phyloP scores from a whole-genome alignment of 1,140 invertebrate genomes.

The Drosophila simulans region DNA sequence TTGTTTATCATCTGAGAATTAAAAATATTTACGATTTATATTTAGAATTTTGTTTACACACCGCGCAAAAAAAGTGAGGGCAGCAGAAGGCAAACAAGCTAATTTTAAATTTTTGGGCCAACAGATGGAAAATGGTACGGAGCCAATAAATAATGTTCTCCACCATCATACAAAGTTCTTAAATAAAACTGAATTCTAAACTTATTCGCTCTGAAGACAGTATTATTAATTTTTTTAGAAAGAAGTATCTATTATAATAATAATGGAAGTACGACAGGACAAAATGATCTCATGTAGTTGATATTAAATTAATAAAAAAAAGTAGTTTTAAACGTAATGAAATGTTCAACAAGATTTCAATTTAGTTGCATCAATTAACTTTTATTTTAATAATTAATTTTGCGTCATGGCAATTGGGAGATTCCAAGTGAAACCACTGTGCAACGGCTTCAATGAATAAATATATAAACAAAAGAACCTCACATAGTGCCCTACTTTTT shows the following conservation, averaged over 20 bases:
- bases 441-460: too few species aligned
- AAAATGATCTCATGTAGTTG: neutral
- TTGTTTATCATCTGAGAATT: slow-evolving; percentile 84
- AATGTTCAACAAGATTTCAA: neutral
- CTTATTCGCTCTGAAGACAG: neutral
- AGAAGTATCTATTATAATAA: neutral
- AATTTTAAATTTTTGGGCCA: slow-evolving; percentile 1
- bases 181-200: neutral
- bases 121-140: slow-evolving; percentile 21
- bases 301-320: neutral
- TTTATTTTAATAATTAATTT: neutral
- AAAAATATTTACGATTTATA: slow-evolving; percentile 78
- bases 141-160: slow-evolving; percentile 26
- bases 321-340: too few species aligned
- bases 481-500: neutral
- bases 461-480: neutral
- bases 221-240: neutral
- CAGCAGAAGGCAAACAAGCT: slow-evolving; percentile 5
- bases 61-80: slow-evolving; percentile 2
- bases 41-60: slow-evolving; percentile 55
- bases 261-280: too few species aligned
- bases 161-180: neutral
- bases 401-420: too few species aligned
- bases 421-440: too few species aligned
- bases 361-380: neutral